Conservation (phyloP, 2,888 invertebrate species). For the Synanthedon vespiformis region DNA sequence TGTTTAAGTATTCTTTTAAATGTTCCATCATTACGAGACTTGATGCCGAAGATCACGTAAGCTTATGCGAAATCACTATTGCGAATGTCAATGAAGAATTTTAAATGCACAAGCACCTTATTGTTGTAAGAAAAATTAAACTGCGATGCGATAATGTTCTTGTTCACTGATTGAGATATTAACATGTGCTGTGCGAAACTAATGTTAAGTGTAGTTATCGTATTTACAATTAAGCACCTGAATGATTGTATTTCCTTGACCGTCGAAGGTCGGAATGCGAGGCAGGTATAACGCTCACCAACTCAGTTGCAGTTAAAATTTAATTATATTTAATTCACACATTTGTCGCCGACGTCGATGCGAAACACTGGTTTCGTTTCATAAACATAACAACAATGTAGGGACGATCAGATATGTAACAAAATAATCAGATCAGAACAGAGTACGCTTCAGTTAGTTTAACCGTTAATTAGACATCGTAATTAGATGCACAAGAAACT, state of each 20-base stretch:
- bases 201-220: constrained; percentile 18
- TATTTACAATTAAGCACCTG: constrained; percentile 39
- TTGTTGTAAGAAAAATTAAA: not conserved
- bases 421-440: not conserved
- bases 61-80: constrained; percentile 45
- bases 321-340: constrained; percentile 16
- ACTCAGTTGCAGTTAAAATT: constrained; percentile 26
- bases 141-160: constrained; percentile 39
- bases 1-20: too few relatives aligned
- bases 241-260: constrained; percentile 62
- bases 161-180: constrained; percentile 12
- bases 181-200: constrained; percentile 40
- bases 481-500: constrained; percentile 31
- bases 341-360: not conserved
- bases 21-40: too few relatives aligned
- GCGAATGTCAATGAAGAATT: constrained; percentile 21
- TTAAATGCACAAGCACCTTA: not conserved
- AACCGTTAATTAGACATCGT: constrained; percentile 24
- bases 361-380: too few relatives aligned
- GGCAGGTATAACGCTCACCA: constrained; percentile 44
- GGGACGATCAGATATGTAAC: constrained; percentile 1
- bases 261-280: constrained; percentile 54
- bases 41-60: constrained; percentile 11
- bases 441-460: constrained; percentile 6
- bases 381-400: not conserved